Evolutionary conservation across 2,888 invertebrate genomes (phyloP).

Genomic region (Philereme transversata): DNA sequence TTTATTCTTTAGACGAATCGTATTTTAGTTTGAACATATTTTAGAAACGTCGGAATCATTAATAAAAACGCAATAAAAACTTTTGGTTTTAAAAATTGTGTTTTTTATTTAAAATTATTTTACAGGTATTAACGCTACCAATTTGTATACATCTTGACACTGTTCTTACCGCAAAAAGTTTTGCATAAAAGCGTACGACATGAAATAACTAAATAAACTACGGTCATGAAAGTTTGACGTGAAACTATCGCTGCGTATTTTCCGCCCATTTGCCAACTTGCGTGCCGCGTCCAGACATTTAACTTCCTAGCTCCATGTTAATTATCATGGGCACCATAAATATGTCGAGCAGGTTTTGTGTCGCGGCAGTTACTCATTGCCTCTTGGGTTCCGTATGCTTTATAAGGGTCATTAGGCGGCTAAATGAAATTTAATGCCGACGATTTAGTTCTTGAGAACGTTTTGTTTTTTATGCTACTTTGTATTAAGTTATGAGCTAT

Average conservation of each 20-base stretch:
- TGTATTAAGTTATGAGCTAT: neutral
- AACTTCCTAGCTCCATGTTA: constrained; percentile 43
- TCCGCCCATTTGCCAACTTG: constrained; percentile 3
- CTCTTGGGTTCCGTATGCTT: constrained; percentile 45
- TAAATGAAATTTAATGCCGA: constrained; percentile 60
- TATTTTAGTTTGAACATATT: too few species aligned
- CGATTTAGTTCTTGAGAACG: constrained; percentile 41
- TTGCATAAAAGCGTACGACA: too few species aligned
- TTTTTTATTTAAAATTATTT: too few species aligned
- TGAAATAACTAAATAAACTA: neutral
- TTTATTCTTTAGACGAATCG: too few species aligned
- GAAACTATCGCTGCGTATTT: constrained; percentile 9
- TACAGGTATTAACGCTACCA: too few species aligned
- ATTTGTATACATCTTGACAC: too few species aligned
- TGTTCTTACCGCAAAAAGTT: too few species aligned
- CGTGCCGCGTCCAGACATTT: constrained; percentile 17
- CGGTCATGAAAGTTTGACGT: neutral
- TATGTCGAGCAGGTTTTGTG: constrained; percentile 50
- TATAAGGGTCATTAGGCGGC: constrained; percentile 53
- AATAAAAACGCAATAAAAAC: too few species aligned
- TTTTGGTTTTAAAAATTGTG: too few species aligned
- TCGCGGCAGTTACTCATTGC: constrained; percentile 42
- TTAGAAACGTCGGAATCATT: too few species aligned
- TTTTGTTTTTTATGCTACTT: constrained; percentile 13
- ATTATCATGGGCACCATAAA: constrained; percentile 57